These are phyloP conservation scores for Loriculus beryllinus DNA, from an alignment of 2,797 vertebrate genomes.

Conservation along the genomic window DNA sequence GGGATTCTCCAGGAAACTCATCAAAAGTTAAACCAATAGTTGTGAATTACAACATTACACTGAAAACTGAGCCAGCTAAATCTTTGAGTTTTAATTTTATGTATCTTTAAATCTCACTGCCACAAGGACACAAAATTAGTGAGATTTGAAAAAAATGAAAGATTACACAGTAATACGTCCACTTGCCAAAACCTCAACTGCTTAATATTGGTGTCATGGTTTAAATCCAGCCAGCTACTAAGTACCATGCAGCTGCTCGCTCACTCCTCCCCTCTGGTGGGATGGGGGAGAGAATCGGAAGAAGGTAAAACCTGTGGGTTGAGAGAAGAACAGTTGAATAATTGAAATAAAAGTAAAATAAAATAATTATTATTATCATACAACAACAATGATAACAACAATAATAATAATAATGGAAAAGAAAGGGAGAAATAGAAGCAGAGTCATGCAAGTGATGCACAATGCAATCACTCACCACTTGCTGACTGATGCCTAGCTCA, in stretches of 20 bases:
- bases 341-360: no score
- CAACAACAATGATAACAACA: no score
- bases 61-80: background rate
- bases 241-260: background rate
- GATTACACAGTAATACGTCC: background rate
- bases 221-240: background rate
- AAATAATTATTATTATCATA: no score
- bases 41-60: background rate
- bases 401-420: background rate
- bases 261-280: background rate
- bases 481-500: background rate
- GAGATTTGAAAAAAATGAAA: background rate
- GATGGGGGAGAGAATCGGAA: background rate
- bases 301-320: background rate
- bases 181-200: background rate
- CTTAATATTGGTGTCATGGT: background rate
- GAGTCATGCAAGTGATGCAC: rapidly evolving
- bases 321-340: background rate
- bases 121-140: background rate
- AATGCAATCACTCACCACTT: background rate
- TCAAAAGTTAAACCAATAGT: background rate
- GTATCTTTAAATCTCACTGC: background rate
- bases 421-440: no score
- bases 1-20: background rate
- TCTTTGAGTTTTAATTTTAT: background rate